Percentiles rank a stretch among this genome's conserved stretches.
Evolutionary conservation across 1,140 invertebrate genomes (phyloP).

Genomic region (Leptinotarsa texana): DNA sequence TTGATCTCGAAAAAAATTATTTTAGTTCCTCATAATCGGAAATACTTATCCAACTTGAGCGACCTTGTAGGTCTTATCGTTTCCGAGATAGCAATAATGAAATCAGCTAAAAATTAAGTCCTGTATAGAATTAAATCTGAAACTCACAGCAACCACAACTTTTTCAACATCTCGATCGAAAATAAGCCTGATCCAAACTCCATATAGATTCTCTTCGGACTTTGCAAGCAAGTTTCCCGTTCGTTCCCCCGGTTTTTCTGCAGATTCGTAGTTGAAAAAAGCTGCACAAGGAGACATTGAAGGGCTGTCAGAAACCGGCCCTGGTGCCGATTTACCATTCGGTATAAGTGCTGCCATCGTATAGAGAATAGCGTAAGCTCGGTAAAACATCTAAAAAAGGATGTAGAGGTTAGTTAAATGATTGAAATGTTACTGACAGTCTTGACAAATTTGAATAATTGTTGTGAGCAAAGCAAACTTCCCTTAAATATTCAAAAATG

Average conservation of each 20-base stretch:
- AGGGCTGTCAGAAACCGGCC: neutral
- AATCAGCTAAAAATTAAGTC: neutral
- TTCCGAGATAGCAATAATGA: no score
- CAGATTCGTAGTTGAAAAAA: slow-evolving; percentile 33
- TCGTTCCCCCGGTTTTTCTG: slow-evolving; percentile 27
- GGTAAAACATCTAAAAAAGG: slow-evolving; percentile 5
- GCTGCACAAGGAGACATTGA: slow-evolving; percentile 31
- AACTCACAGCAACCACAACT: slow-evolving; percentile 30
- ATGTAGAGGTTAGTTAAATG: neutral
- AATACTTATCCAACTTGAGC: neutral
- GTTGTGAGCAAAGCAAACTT: no score
- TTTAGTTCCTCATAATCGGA: neutral
- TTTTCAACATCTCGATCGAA: slow-evolving; percentile 32
- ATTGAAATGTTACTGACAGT: no score
- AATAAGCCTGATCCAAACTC: slow-evolving; percentile 34
- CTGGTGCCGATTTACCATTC: neutral
- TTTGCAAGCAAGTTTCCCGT: slow-evolving; percentile 27
- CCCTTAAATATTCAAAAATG: no score
- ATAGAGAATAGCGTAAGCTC: neutral
- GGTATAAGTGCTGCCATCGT: slow-evolving; percentile 23
- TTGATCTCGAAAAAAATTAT: no score
- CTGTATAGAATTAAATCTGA: slow-evolving; percentile 12
- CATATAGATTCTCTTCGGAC: slow-evolving; percentile 30
- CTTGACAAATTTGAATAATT: no score
- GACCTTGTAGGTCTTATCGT: no score